A percentile compares a stretch with the other conserved stretches of the same genome.
Evolutionary conservation across 2,888 invertebrate genomes (phyloP).

Genomic region (Agriopis marginaria): DNA sequence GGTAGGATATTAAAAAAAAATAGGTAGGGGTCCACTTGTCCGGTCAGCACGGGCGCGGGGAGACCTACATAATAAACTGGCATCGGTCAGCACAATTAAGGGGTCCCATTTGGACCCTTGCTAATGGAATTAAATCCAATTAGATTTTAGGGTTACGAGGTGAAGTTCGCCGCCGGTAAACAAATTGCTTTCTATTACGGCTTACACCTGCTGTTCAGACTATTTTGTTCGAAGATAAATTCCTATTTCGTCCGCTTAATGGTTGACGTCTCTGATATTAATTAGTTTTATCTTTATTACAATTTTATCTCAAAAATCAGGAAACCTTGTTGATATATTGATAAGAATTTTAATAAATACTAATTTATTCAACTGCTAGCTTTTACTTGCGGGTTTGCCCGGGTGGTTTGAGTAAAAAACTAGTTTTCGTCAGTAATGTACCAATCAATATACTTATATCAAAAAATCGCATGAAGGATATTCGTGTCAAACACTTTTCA

Average conservation of each 20-base stretch:
- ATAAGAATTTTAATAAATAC: neutral
- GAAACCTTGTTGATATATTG: slow-evolving; percentile 1
- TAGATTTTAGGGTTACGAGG: slow-evolving; percentile 85
- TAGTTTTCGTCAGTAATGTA: too few species aligned
- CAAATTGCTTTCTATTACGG: slow-evolving; percentile 79
- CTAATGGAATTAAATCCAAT: slow-evolving; percentile 86
- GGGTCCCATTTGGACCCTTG: slow-evolving; percentile 82
- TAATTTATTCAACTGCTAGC: too few species aligned
- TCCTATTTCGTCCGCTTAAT: slow-evolving; percentile 59
- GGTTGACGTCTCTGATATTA: slow-evolving; percentile 61
- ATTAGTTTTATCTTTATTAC: slow-evolving; percentile 56
- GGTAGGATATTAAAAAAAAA: neutral
- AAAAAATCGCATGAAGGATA: too few species aligned
- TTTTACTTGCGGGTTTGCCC: too few species aligned
- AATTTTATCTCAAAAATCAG: slow-evolving; percentile 23
- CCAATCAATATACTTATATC: too few species aligned
- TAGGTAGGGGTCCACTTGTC: neutral
- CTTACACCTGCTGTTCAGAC: slow-evolving; percentile 74
- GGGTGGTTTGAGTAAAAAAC: too few species aligned
- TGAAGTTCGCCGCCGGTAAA: slow-evolving; percentile 82
- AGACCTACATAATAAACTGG: slow-evolving; percentile 72
- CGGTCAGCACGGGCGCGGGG: neutral
- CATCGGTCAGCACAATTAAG: slow-evolving; percentile 82
- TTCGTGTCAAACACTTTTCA: too few species aligned
- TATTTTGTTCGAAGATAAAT: slow-evolving; percentile 69